These are phyloP conservation scores for Meloidogyne chitwoodi DNA, from an alignment of 1,140 invertebrate species.

Conservation along the genomic window DNA sequence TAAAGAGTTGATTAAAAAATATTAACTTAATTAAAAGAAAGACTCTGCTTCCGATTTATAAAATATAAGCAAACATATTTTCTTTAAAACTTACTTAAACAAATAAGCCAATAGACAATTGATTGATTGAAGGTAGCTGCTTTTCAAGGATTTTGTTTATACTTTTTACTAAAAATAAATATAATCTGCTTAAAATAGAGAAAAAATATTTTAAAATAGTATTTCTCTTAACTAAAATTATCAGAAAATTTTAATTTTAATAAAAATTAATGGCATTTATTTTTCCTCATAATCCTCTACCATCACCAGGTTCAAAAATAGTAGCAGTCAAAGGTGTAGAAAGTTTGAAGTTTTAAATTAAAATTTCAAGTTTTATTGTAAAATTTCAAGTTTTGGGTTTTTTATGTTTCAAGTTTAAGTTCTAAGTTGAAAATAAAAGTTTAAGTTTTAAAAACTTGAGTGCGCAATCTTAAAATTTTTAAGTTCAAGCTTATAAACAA, in stretches of 20 bases:
- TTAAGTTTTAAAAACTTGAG: too few relatives aligned
- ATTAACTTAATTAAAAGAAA: not conserved
- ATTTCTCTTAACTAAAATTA: not conserved
- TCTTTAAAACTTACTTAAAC: not conserved
- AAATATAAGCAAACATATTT: too few relatives aligned
- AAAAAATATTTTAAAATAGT: too few relatives aligned
- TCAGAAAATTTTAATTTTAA: not conserved
- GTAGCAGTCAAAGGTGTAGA: not conserved
- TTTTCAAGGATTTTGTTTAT: not conserved
- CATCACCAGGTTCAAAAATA: not conserved
- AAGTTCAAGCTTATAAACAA: not conserved
- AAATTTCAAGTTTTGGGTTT: not conserved
- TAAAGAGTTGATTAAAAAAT: not conserved
- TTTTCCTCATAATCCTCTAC: not conserved
- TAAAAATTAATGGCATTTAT: not conserved
- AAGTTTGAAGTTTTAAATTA: not conserved
- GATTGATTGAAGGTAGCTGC: not conserved
- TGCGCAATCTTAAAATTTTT: too few relatives aligned
- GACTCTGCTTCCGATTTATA: too few relatives aligned
- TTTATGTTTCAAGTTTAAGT: too few relatives aligned
- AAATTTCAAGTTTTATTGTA: too few relatives aligned
- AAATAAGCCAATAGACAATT: not conserved
- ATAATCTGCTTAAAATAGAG: too few relatives aligned
- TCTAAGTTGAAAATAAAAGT: too few relatives aligned
- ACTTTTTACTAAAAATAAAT: too few relatives aligned